Percentiles rank a stretch among this genome's conserved stretches.
Evolutionary conservation across 1,140 invertebrate genomes (phyloP).

Genomic region (Linepithema humile): DNA sequence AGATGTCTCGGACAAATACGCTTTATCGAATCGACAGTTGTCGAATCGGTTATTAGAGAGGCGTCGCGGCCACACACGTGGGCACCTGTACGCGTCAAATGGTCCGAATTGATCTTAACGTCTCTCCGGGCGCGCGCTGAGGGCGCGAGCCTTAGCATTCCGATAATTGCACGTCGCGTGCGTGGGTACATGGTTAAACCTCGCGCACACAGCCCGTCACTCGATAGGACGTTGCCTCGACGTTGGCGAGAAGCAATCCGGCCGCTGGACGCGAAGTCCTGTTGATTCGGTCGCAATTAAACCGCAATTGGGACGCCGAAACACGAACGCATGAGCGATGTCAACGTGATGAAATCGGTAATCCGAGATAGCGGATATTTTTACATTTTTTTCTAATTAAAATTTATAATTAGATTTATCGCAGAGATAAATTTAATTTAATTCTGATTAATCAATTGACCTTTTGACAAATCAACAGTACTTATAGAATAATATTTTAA

Average conservation of each 20-base stretch:
- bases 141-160: conserved; percentile 39
- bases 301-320: background rate
- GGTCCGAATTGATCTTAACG: conserved; percentile 48
- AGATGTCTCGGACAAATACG: conserved; percentile 3
- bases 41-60: conserved; percentile 53
- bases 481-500: too few relatives aligned
- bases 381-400: background rate
- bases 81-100: conserved; percentile 51
- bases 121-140: conserved; percentile 2
- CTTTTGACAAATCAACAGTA: too few relatives aligned
- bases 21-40: conserved; percentile 45
- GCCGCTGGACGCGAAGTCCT: background rate
- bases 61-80: conserved; percentile 14
- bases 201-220: conserved; percentile 29
- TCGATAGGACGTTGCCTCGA: conserved; percentile 54
- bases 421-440: background rate
- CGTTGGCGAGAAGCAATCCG: conserved; percentile 30
- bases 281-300: conserved; percentile 45
- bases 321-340: background rate
- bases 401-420: background rate
- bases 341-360: background rate
- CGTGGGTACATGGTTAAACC: conserved; percentile 55
- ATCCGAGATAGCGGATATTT: background rate
- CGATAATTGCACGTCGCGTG: conserved; percentile 59
- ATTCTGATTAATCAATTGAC: too few relatives aligned